Conservation (phyloP, 2,888 invertebrate species). For the Heliconius erato region DNA sequence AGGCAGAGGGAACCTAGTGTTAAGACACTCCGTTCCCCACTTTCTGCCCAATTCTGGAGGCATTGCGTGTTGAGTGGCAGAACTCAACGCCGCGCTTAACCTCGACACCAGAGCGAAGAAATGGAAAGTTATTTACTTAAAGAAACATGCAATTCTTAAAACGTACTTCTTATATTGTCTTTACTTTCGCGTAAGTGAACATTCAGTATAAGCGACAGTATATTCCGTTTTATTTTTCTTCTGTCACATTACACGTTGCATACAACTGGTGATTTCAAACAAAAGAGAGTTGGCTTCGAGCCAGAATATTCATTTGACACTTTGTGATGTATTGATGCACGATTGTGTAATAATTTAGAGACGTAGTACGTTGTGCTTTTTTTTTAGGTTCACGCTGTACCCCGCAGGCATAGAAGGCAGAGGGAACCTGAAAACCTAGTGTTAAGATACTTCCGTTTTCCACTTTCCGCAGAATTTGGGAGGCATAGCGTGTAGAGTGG, state of each 20-base stretch:
- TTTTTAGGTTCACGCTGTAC: not conserved
- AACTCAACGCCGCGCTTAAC: too few species aligned
- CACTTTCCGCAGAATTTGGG: not conserved
- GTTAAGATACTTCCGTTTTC: not conserved
- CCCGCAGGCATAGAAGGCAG: not conserved
- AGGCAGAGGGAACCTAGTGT: too few species aligned
- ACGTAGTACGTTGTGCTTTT: not conserved
- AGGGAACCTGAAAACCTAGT: not conserved
- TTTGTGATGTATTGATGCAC: slow-evolving; percentile 15
- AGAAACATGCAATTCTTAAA: not conserved
- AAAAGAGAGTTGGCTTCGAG: slow-evolving; percentile 17
- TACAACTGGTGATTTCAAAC: slow-evolving; percentile 20
- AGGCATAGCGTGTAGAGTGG: not conserved
- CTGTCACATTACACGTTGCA: slow-evolving; percentile 21
- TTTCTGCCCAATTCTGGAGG: too few species aligned
- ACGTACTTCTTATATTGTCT: not conserved
- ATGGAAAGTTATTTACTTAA: not conserved
- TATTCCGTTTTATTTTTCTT: slow-evolving; percentile 9
- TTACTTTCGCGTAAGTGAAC: not conserved
- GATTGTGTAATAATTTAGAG: not conserved
- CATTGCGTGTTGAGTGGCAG: too few species aligned
- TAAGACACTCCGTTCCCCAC: too few species aligned
- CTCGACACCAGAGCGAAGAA: too few species aligned
- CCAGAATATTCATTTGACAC: slow-evolving; percentile 19
- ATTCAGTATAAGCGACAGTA: slow-evolving; percentile 5